Evolutionary conservation across 2,113 vertebrate genomes (phyloP).

Genomic region (Istiophorus platypterus): DNA sequence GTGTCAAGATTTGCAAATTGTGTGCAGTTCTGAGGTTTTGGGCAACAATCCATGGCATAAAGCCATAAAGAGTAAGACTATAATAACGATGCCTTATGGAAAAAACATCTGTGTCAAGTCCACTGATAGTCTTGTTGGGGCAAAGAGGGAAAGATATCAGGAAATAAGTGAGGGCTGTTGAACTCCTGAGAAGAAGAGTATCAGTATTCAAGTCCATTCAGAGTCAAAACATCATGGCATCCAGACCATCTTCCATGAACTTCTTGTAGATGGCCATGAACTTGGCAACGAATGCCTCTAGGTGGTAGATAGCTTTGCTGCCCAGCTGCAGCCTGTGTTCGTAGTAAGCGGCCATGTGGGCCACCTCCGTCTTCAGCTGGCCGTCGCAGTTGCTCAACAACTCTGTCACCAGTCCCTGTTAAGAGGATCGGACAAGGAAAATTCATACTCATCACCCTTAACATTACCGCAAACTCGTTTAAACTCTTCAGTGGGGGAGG

Average conservation of each 20-base stretch:
- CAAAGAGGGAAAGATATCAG: not conserved
- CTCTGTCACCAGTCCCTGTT: slow-evolving; percentile 92
- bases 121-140: not conserved
- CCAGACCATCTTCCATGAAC: slow-evolving; percentile 98
- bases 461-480: not conserved
- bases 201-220: slow-evolving; percentile 8
- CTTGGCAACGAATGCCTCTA: slow-evolving; percentile 97
- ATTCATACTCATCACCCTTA: not conserved
- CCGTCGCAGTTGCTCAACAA: slow-evolving; percentile 96
- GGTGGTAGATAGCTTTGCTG: slow-evolving; percentile 96
- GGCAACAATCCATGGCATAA: not conserved
- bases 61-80: not conserved
- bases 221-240: slow-evolving; percentile 92
- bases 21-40: not conserved
- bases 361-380: slow-evolving; percentile 95
- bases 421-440: not conserved
- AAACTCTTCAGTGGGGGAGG: not conserved
- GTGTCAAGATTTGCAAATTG: slow-evolving; percentile 4
- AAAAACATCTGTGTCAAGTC: not conserved
- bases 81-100: not conserved
- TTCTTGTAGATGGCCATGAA: slow-evolving; percentile 99
- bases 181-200: not conserved
- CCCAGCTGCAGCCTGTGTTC: slow-evolving; percentile 96
- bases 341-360: slow-evolving; percentile 94
- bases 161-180: not conserved